Base-by-base conservation (phyloP, 2,797 vertebrate genomes). In the Vultur gryphus region DNA sequence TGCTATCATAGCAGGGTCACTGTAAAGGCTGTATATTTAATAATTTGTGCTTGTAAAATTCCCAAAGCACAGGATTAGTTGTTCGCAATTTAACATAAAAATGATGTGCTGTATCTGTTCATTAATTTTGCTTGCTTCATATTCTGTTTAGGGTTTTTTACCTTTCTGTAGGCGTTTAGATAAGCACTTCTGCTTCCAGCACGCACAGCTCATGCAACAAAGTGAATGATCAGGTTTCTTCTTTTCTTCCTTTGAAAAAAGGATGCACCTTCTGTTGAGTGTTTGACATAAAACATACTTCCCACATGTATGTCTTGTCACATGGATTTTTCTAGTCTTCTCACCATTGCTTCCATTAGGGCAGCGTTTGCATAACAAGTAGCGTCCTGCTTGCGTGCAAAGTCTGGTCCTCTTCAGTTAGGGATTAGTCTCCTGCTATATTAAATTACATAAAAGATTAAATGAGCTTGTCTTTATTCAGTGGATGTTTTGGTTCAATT, bases 371-470 rank as follows among this genome's bases (percentile, higher is more conserved):
- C 65, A 43, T 89, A 77, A 87, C 10, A 24, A 76, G 52, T 44
- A 26, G 75, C 73, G 59, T 70, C 51, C 67, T 84, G 64, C 57
- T 61, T 93, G 66, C 24, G 15, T 69, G 25, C 58, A 16, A 23
- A 51, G 77, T 18, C 71, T 87, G 70, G 31, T 31, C 33, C 51
- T 35, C 57, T 83, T 95, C 76, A 75, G n/a, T 65, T 46, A 85
- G 79, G 55, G 75, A 65, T 94, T 95, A 87, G 31, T 25, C 37
- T 93, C 55, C 78, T 83, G 78, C 65, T 85, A 28, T 81, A 71
- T 85, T 92, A 79, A 95, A 94, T 93, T 90, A 65, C 61, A 35
- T 44, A 46, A 82, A 93, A 65, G 88, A 81, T 93, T 52, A 83
- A 90, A 92, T 69, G 57, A 95, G 75, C 78, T 83, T 90, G 23